Evolutionary conservation across 2,113 vertebrate genomes (phyloP).

Genomic region (Phocoena phocoena): DNA sequence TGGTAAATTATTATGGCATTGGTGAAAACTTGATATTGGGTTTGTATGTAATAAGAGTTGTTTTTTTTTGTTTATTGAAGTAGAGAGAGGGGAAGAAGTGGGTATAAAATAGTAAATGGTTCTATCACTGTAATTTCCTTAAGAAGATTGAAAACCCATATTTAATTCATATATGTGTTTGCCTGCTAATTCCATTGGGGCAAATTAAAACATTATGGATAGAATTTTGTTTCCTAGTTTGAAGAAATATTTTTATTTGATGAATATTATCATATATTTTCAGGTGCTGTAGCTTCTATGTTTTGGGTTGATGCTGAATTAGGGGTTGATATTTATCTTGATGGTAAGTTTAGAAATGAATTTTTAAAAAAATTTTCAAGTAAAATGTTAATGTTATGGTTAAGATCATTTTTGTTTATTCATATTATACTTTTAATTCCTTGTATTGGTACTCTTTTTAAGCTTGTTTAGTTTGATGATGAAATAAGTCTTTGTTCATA

Average conservation of each 20-base stretch:
- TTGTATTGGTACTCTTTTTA: background rate
- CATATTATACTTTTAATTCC: background rate
- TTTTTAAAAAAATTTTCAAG: slow-evolving; percentile 3
- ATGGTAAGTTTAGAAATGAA: slow-evolving; percentile 88
- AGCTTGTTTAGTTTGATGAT: slow-evolving; percentile 6
- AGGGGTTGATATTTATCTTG: slow-evolving; percentile 97
- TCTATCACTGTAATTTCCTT: background rate
- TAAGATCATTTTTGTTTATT: slow-evolving; percentile 37
- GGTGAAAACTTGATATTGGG: background rate
- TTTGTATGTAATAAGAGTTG: background rate
- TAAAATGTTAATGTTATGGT: slow-evolving; percentile 5
- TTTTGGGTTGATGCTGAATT: slow-evolving; percentile 99
- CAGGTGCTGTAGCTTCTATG: slow-evolving; percentile 97
- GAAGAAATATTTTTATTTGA: slow-evolving; percentile 57
- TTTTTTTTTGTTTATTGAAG: background rate
- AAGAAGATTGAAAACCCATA: background rate
- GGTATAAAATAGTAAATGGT: background rate
- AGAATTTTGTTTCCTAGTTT: slow-evolving; percentile 34
- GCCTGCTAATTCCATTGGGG: background rate
- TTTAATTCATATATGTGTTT: background rate
- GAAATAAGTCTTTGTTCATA: slow-evolving; percentile 5
- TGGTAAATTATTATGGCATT: background rate
- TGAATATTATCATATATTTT: slow-evolving; percentile 50
- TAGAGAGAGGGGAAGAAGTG: background rate
- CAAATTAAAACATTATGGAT: slow-evolving; percentile 5